Conservation (phyloP, 64 coral and sea anemone genomes). For the Hydrozoanthus tunicans region DNA sequence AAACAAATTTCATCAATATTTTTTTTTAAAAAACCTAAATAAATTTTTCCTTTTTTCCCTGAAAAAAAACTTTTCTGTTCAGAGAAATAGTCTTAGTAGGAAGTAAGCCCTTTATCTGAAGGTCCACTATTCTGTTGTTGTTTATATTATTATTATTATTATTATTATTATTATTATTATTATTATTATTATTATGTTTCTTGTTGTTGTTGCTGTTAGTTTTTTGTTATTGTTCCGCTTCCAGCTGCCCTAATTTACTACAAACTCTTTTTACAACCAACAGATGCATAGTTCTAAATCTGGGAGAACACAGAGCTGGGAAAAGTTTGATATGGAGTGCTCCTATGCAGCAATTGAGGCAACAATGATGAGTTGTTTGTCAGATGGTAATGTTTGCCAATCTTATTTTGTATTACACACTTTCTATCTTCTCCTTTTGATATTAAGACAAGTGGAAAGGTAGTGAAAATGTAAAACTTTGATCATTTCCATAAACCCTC, state of each 20-base stretch:
- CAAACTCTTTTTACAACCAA: neutral
- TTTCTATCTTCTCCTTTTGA: no score
- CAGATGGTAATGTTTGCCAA: neutral
- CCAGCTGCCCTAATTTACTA: neutral
- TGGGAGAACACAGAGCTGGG: slow-evolving; percentile 62
- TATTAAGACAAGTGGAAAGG: neutral
- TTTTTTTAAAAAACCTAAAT: no score
- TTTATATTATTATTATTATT: neutral
- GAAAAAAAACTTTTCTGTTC: no score
- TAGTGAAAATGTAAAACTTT: neutral
- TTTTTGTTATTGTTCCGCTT: neutral
- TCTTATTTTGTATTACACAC: neutral
- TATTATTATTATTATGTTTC: neutral
- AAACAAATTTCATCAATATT: no score
- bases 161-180: neutral
- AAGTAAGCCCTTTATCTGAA: neutral
- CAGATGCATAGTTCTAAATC: slow-evolving; percentile 67
- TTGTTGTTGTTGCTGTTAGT: neutral
- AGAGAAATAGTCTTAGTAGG: no score
- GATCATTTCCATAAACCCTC: neutral
- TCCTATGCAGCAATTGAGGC: slow-evolving; percentile 76
- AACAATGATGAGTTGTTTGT: slow-evolving; percentile 6
- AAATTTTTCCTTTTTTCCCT: no score
- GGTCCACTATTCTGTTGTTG: no score
- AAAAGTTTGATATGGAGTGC: slow-evolving; percentile 70